Evolutionary conservation across 1,140 invertebrate species (phyloP), one percentile per base, ranked within the genome.

Genomic region (Drosophila triauraria): DNA sequence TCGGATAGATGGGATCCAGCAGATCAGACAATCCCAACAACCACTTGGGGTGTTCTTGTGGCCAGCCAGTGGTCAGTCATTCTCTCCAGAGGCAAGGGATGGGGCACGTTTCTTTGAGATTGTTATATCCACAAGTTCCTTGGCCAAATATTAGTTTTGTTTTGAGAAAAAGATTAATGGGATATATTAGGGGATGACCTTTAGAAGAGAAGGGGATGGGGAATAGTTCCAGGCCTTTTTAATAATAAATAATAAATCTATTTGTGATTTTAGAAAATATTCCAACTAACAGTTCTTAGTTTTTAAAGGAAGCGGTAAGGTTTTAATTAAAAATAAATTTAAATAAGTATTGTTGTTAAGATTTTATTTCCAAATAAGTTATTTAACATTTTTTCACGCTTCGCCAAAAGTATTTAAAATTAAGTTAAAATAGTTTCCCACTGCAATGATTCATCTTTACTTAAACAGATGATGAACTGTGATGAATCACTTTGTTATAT

Each of bases 41-140:
- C 67, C 48, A 47, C 67, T 70, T 70, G 67, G 20, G 42, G 64
- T 70, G 53, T 54, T 54, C 63, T 54, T 70, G 67, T 35, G 67
- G 67, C 65, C 46, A 43, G 42, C 20, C 62, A 46, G 67, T 70
- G 67, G 67, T 68, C 67, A 70, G 27, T 68, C 67, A 70, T 68
- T 68, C 38, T 27, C 27, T 13, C n/a, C 17, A 8, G 9, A 9
- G 32, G 32, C 9, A 3, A 10, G 30, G 38, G 12, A 1, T 20
- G 59, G 40, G 58, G 6, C 32, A 23, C 15, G 47, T 35, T 35
- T 35, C 44, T 44, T 35, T 27, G 12, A 23, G 61, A 30, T 68
- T 70, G 17, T 30, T 51, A 44, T 44, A 62, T 61, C 42, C 56
- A 43, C 40, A 32, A 42, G 58, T 44, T 64, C 23, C 12, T 38